Conservation (phyloP, 64 coral and sea anemone genomes). For the Hydrozoanthus tunicans region DNA sequence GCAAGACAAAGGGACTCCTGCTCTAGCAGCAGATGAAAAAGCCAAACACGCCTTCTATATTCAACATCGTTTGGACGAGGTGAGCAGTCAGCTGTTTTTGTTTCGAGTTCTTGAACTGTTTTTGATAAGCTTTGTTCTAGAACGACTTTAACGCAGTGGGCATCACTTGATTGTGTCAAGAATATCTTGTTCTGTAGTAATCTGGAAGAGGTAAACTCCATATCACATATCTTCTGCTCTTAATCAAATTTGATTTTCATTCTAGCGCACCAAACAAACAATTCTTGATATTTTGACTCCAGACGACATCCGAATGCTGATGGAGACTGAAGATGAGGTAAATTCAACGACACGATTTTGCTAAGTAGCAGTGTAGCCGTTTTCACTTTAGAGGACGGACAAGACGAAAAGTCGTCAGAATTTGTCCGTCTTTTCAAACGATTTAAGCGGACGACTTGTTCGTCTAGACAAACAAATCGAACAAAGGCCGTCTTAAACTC, state of each 20-base stretch:
- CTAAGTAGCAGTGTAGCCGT: background rate
- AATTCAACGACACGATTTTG: too few species aligned
- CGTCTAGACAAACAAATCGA: too few species aligned
- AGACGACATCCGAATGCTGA: conserved; percentile 87
- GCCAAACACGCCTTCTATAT: conserved; percentile 94
- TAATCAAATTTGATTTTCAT: background rate
- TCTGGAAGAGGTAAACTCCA: too few species aligned
- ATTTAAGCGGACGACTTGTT: too few species aligned
- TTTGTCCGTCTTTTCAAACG: too few species aligned
- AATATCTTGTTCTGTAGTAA: too few species aligned
- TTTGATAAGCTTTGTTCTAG: too few species aligned
- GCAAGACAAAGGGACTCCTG: conserved; percentile 79
- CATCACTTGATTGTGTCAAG: too few species aligned
- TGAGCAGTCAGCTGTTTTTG: background rate
- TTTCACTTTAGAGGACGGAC: background rate
- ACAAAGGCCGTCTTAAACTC: too few species aligned
- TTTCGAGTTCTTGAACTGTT: background rate
- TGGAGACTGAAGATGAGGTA: conserved; percentile 99
- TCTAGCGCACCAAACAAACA: conserved; percentile 75
- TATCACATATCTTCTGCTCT: too few species aligned
- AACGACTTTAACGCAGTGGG: background rate
- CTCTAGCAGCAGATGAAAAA: conserved; percentile 83
- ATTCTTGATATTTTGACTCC: conserved; percentile 88
- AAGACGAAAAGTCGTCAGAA: too few species aligned
- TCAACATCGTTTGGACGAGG: conserved; percentile 83